Base-by-base conservation (phyloP, 2,888 invertebrate species). In the Suillia variegata region DNA sequence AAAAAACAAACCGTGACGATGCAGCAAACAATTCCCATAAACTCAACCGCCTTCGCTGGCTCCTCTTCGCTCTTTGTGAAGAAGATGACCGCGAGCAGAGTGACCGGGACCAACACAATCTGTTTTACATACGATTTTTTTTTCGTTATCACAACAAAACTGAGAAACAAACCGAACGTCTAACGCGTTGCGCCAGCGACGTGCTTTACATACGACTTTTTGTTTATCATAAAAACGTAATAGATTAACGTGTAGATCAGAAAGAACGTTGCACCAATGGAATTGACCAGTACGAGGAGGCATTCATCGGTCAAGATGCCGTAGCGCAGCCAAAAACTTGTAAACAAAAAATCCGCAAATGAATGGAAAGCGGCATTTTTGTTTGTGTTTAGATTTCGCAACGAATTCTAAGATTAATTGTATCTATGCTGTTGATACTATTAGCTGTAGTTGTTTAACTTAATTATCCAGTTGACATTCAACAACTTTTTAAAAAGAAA, bases 271-370 rank as follows among this genome's bases (percentile, higher is more conserved):
- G 88, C 79, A 15, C 94, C 94, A 70, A 93, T 86, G 26, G 85
- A 81, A 79, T 95, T 95, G 0, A 94, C 92, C 71, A 89, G 80
- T 54, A 90, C 84, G 68, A 94, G 85, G 60, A 89, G 89, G 56
- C 83, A 82, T 75, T 94, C 93, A 65, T 85, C 81, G 70, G 91
- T 91, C 57, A 90, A 80, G 64, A 89, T 82, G 31, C 93, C 94
- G 83, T 95, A 95, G 52, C 89, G 84, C 31, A 93, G 80, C 94
- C 94, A 94, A 58, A 93, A 83, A 67, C 87, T n/a, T 87, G n/a
- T n/a, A 38, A 87, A 92, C 90, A 72, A 92, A 77, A 73, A 89
- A 86, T 58, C 92, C 92, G 71, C 89, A 88, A 54, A 92, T 83
- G 81, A 93, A 94, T 15, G 93, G 90, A 64, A 93, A 84, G n/a